Base-by-base conservation (phyloP, 2,888 invertebrate genomes). In the Hirtodrosophila trivittata region DNA sequence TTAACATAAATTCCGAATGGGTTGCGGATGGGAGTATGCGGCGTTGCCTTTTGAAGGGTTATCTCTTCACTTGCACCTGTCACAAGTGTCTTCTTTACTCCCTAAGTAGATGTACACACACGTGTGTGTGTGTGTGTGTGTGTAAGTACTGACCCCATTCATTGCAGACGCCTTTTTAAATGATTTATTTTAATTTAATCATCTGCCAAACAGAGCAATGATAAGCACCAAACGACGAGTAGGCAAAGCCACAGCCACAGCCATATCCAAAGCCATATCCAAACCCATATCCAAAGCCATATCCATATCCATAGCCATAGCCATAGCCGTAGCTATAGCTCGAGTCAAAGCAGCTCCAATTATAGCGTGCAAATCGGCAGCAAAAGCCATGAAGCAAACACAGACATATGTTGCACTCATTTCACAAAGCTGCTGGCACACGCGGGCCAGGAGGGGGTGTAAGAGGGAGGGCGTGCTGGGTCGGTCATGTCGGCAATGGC, bases 121-220 rank as follows among this genome's bases (percentile, higher is more conserved):
- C 5, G 12, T 47, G 30, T 47, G 25, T 52, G 33, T 46, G 32
- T 35, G 35, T 38, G 13, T 42, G 28, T 41, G 38, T 38, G 41
- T 12, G 9, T 28, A 25, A 47, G 35, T 46, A 33, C 45, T 69
- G 78, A 78, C 75, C 78, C 55, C 75, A 75, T 75, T 60, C 38
- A 49, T 39, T 43, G 54, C 49, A 70, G 68, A 71, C 80, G 71
- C 65, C 55, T 77, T 66, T 76, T 75, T 78, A 80, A 83, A 84
- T 80, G 84, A 80, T 84, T 86, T 80, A 80, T 86, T 80, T 80
- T 76, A 84, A 84, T 80, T 80, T 80, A 80, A 80, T 86, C 80
- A 80, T 77, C 86, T 80, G 80, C 86, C 77, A 86, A 80, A 84
- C 80, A 86, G 84, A 86, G 80, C 86, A 83, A 66, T 80, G 73